These are phyloP conservation scores for Drosophila trichaetosa DNA, from an alignment of 2,888 invertebrate species.

Conservation along the genomic window DNA sequence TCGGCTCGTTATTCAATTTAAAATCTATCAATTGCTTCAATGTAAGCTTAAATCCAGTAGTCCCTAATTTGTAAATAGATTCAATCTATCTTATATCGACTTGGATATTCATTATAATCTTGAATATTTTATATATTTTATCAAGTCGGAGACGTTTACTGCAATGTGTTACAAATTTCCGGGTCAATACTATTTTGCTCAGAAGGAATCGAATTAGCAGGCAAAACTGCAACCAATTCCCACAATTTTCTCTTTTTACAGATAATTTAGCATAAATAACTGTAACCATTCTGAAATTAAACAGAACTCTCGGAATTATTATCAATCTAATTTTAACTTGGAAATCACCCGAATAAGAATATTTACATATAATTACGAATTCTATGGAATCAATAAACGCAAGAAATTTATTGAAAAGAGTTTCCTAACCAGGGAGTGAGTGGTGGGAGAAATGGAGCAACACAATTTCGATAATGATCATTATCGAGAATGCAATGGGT, in stretches of 20 bases:
- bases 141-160: too few species aligned
- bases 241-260: neutral
- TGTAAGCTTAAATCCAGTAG: too few species aligned
- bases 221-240: neutral
- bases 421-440: conserved; percentile 3
- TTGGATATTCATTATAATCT: too few species aligned
- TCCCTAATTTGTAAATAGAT: too few species aligned
- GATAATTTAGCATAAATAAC: neutral
- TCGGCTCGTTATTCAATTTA: neutral
- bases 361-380: neutral
- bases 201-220: too few species aligned
- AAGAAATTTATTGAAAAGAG: conserved; percentile 15
- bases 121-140: too few species aligned
- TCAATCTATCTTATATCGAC: too few species aligned
- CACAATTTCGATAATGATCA: conserved; percentile 21
- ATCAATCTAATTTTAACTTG: neutral
- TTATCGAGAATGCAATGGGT: conserved; percentile 17
- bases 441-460: conserved; percentile 28
- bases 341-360: neutral
- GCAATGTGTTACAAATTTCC: too few species aligned
- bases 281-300: neutral
- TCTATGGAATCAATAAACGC: conserved; percentile 2
- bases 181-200: too few species aligned
- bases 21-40: neutral
- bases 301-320: neutral